These are phyloP conservation scores for Corvus hawaiiensis DNA, from an alignment of 2,113 vertebrate genomes.

Conservation along the genomic window DNA sequence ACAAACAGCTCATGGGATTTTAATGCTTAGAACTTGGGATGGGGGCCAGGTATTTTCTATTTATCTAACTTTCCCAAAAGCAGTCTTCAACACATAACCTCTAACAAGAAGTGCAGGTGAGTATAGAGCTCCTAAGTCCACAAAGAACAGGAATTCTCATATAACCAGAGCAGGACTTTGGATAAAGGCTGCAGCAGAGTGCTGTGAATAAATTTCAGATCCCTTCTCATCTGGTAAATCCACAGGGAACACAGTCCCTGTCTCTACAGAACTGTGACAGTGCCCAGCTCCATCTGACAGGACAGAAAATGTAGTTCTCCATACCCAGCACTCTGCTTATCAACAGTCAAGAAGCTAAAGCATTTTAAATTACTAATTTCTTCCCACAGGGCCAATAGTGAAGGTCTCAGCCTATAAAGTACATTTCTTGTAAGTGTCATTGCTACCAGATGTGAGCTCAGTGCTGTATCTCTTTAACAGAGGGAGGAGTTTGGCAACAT, in stretches of 20 bases:
- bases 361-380: background rate
- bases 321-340: background rate
- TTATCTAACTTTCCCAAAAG: background rate
- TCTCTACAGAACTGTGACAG: background rate
- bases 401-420: background rate
- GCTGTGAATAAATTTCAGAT: background rate
- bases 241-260: background rate
- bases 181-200: background rate
- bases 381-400: background rate
- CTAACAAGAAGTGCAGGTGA: background rate
- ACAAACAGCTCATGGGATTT: background rate
- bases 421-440: background rate
- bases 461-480: background rate
- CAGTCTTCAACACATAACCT: background rate
- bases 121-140: background rate
- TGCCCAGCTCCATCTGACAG: background rate
- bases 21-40: background rate
- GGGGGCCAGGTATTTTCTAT: background rate
- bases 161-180: background rate
- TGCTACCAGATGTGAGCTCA: background rate
- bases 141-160: background rate
- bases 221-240: background rate
- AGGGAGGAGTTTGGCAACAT: background rate
- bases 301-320: background rate
- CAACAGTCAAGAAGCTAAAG: background rate